Conservation (phyloP, 2,888 invertebrate genomes). For the Uropetala carovei region DNA sequence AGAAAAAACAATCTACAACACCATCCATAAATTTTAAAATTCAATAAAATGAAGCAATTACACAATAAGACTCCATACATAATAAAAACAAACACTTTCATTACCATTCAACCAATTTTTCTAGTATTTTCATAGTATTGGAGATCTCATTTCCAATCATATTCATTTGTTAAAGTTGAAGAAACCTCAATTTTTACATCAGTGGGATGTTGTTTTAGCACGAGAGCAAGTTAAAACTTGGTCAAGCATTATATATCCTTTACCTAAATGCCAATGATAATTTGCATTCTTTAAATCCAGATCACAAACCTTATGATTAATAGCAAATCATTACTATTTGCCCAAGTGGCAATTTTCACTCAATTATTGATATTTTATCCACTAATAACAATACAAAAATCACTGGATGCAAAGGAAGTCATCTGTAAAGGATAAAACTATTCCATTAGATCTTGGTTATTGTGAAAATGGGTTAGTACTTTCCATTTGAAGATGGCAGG, state of each 20-base stretch:
- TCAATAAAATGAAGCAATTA: conserved; percentile 54
- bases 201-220: neutral
- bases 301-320: neutral
- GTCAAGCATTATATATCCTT: neutral
- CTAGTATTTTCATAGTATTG: neutral
- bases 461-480: neutral
- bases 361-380: neutral
- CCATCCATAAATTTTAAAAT: conserved; percentile 62
- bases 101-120: neutral
- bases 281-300: neutral
- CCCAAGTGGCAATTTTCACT: neutral
- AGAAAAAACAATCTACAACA: conserved; percentile 52
- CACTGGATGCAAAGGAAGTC: neutral
- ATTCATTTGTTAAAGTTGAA: neutral
- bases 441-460: neutral
- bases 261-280: neutral
- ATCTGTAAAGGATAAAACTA: neutral
- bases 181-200: neutral
- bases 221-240: neutral
- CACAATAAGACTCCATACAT: conserved; percentile 30
- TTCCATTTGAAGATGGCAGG: neutral
- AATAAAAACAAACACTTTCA: conserved; percentile 41
- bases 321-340: neutral
- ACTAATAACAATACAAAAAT: neutral
- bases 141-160: no score